Percentiles rank a stretch among this genome's conserved stretches.
These are phyloP conservation scores for Ischnus inquisitorius DNA, from an alignment of 2,888 invertebrate genomes.

Conservation along the genomic window DNA sequence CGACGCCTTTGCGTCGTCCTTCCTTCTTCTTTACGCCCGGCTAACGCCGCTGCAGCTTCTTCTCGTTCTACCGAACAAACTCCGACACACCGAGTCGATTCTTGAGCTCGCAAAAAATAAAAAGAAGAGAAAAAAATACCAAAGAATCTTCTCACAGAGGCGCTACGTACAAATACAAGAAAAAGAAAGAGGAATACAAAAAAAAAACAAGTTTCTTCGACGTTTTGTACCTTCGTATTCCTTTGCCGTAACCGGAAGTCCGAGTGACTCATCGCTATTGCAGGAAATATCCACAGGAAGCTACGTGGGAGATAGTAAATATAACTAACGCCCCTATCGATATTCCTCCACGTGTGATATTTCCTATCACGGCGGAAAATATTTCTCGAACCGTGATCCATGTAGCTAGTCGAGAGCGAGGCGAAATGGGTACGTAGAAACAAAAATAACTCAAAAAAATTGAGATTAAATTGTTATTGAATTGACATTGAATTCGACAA, in stretches of 20 bases:
- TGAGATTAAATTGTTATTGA: too few species aligned
- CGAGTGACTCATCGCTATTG: constrained; percentile 27
- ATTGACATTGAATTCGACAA: too few species aligned
- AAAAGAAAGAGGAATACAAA: background rate
- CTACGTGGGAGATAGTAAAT: background rate
- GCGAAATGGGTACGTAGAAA: too few species aligned
- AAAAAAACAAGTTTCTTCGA: background rate
- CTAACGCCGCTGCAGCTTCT: constrained; percentile 10
- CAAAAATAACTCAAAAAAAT: too few species aligned
- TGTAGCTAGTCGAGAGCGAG: background rate
- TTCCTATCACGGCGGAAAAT: constrained; percentile 46
- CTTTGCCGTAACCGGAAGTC: constrained; percentile 30
- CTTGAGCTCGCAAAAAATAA: constrained; percentile 33
- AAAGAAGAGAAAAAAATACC: constrained; percentile 57
- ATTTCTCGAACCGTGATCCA: constrained; percentile 20
- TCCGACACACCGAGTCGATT: constrained; percentile 40
- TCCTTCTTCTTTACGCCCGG: constrained; percentile 27
- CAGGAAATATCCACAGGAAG: constrained; percentile 47
- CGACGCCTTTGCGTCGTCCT: constrained; percentile 42
- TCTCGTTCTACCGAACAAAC: constrained; percentile 30
- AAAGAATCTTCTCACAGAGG: constrained; percentile 25
- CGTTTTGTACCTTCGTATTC: constrained; percentile 35
- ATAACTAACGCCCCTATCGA: constrained; percentile 27
- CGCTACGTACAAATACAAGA: constrained; percentile 41
- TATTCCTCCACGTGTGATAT: constrained; percentile 46